These are phyloP conservation scores for Drosophila falleni DNA, from an alignment of 2,888 invertebrate species.

Conservation along the genomic window DNA sequence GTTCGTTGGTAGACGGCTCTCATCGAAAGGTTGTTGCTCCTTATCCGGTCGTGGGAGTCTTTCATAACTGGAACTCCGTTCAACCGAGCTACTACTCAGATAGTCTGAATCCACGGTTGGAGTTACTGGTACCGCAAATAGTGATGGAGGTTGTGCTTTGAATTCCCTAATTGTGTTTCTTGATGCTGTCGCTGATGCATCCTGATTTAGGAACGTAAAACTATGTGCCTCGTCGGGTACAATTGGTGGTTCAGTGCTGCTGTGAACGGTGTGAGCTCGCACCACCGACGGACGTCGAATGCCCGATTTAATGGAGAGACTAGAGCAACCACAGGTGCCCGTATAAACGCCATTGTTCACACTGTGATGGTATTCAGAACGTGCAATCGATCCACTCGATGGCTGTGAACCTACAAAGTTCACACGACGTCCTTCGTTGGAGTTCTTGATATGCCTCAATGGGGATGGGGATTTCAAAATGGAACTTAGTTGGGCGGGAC, in stretches of 20 bases:
- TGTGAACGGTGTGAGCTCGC: background rate
- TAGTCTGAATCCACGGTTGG: rapidly evolving
- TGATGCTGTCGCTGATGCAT: background rate
- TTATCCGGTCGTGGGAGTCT: slow-evolving; percentile 5
- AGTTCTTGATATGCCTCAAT: background rate
- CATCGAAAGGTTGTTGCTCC: slow-evolving; percentile 6
- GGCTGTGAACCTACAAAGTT: slow-evolving; percentile 23
- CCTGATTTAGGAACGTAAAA: slow-evolving; percentile 1
- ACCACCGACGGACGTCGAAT: slow-evolving; percentile 2
- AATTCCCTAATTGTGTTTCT: background rate
- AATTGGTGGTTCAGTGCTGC: background rate
- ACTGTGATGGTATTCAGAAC: background rate
- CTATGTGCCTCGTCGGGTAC: background rate
- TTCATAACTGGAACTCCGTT: background rate
- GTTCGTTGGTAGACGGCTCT: slow-evolving; percentile 23
- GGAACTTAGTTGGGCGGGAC: slow-evolving; percentile 8
- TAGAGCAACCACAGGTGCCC: background rate
- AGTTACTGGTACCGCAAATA: slow-evolving; percentile 34
- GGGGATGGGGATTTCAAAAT: slow-evolving; percentile 37
- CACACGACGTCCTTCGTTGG: slow-evolving; percentile 18
- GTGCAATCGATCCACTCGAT: background rate
- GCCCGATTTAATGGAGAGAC: background rate
- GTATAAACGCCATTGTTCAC: slow-evolving; percentile 6
- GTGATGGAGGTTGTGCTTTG: slow-evolving; percentile 15
- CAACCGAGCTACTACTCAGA: background rate